These are phyloP conservation scores for Sinocyclocheilus anshuiensis DNA, from an alignment of 2,113 vertebrate genomes.

Conservation along the genomic window DNA sequence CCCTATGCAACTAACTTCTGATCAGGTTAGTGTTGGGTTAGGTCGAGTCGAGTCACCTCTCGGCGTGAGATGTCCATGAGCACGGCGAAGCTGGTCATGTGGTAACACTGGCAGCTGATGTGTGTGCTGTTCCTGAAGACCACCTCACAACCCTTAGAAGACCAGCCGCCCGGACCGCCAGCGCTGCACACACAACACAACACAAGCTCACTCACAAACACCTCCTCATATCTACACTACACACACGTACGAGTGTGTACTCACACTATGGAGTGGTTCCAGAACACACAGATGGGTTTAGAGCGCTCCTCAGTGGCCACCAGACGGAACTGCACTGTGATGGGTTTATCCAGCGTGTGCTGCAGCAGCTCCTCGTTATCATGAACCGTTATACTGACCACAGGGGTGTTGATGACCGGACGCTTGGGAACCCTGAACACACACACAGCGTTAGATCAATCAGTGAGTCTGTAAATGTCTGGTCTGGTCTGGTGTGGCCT, in stretches of 20 bases:
- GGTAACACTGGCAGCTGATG: conserved; percentile 93
- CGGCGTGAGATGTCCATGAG: conserved; percentile 93
- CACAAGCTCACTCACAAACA: conserved; percentile 7
- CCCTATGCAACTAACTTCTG: not conserved
- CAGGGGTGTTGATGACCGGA: conserved; percentile 89
- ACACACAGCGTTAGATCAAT: conserved; percentile 13
- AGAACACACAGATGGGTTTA: conserved; percentile 96
- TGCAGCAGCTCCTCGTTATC: conserved; percentile 77
- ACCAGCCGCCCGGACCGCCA: conserved; percentile 82
- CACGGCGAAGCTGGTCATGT: conserved; percentile 93
- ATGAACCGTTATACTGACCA: conserved; percentile 90
- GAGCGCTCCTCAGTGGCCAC: conserved; percentile 89
- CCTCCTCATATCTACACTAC: not conserved
- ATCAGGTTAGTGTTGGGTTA: not conserved
- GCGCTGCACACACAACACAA: conserved; percentile 33
- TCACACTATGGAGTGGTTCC: conserved; percentile 94
- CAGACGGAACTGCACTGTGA: conserved; percentile 93
- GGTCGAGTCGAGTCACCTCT: conserved; percentile 75
- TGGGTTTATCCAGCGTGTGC: conserved; percentile 80
- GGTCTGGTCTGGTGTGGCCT: no score
- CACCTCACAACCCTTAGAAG: conserved; percentile 90
- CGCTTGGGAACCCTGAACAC: conserved; percentile 88
- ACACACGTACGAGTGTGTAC: conserved; percentile 43
- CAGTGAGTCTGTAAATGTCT: not conserved
- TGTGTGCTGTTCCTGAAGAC: conserved; percentile 90